Percentiles rank a stretch among this genome's conserved stretches.
These are phyloP conservation scores for Caretta caretta DNA, from an alignment of 2,113 vertebrate species.

Conservation along the genomic window DNA sequence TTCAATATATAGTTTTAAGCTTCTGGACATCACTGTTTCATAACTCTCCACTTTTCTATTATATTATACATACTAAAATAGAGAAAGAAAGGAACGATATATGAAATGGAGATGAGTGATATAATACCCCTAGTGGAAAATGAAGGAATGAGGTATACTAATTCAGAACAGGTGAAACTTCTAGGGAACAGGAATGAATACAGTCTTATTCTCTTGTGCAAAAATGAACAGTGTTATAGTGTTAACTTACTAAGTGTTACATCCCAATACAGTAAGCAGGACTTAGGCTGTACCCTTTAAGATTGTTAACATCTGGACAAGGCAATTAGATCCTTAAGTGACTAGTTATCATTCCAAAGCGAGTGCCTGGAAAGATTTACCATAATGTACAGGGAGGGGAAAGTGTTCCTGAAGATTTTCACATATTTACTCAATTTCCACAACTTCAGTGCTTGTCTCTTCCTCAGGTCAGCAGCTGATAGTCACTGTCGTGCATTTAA, in stretches of 20 bases:
- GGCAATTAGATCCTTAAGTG: not conserved
- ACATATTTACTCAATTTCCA: slow-evolving; percentile 7
- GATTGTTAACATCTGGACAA: slow-evolving; percentile 21
- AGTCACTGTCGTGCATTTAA: not conserved
- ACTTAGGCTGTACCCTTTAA: not conserved
- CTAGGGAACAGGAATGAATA: not conserved
- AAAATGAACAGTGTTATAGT: slow-evolving; percentile 29
- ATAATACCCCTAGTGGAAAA: not conserved
- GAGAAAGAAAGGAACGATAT: not conserved
- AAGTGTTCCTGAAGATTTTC: slow-evolving; percentile 7
- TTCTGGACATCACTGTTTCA: not conserved
- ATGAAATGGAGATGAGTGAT: accelerated
- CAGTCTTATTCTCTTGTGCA: not conserved
- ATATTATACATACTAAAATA: not conserved
- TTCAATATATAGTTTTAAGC: not conserved
- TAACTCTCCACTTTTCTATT: not conserved
- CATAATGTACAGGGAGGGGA: not conserved
- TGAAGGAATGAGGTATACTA: not conserved
- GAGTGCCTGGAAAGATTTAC: not conserved
- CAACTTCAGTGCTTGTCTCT: slow-evolving; percentile 8
- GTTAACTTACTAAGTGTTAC: slow-evolving; percentile 14
- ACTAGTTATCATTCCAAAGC: slow-evolving; percentile 11
- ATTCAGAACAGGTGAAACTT: not conserved
- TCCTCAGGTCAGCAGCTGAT: slow-evolving; percentile 29
- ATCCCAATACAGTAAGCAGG: not conserved